A percentile compares a stretch with the other conserved stretches of the same genome.
Evolutionary conservation across 2,113 vertebrate genomes (phyloP).

Genomic region (Falco punctatus): DNA sequence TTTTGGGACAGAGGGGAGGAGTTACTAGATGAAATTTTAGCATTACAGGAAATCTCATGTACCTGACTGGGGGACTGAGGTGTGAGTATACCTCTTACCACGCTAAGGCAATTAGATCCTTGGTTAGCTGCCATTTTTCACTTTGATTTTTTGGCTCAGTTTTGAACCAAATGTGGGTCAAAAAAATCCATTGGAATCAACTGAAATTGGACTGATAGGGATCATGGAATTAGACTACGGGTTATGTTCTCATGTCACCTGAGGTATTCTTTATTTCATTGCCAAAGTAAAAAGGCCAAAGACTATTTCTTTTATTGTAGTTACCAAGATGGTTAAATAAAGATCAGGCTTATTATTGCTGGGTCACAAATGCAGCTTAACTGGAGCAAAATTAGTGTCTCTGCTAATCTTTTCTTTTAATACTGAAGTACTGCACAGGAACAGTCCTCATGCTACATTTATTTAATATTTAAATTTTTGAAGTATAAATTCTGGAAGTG

Average conservation of each 20-base stretch:
- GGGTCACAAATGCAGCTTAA: constrained; percentile 31
- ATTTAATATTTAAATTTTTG: not conserved
- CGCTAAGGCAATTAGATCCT: not conserved
- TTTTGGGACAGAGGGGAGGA: not conserved
- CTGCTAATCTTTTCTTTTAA: not conserved
- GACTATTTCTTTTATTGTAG: not conserved
- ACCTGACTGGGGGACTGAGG: not conserved
- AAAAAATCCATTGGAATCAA: constrained; percentile 3
- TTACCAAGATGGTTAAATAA: constrained; percentile 9
- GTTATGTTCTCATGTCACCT: not conserved
- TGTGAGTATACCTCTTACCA: not conserved
- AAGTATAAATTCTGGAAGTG: not conserved
- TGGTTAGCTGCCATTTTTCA: constrained; percentile 1
- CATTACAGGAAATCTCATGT: not conserved
- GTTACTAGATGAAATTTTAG: not conserved
- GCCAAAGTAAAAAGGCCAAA: not conserved
- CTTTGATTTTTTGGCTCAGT: not conserved
- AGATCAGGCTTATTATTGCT: constrained; percentile 7
- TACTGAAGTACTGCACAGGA: not conserved
- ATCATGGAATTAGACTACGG: not conserved
- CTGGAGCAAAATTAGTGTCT: not conserved
- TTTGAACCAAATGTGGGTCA: not conserved
- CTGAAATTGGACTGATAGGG: not conserved
- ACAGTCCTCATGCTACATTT: not conserved
- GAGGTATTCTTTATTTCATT: constrained; percentile 22